These are phyloP conservation scores for Eudorcas thomsonii DNA, from an alignment of 2,113 vertebrate genomes.

Conservation along the genomic window DNA sequence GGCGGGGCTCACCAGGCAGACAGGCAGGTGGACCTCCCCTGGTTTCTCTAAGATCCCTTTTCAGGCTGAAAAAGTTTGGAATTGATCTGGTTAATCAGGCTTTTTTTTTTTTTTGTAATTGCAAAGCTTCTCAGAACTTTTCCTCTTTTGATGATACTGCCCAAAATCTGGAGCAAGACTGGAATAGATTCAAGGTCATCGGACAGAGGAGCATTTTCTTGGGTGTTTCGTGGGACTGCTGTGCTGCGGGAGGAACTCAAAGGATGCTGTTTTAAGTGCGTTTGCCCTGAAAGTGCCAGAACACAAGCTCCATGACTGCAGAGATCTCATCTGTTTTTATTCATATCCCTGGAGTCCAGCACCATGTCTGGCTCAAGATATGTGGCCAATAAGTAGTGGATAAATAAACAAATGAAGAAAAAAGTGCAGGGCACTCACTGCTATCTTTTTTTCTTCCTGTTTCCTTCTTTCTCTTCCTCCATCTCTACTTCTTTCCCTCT, in stretches of 20 bases:
- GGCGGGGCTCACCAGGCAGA: conserved; percentile 65
- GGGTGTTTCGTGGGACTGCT: neutral
- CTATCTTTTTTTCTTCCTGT: neutral
- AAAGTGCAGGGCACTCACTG: neutral
- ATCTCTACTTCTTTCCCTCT: neutral
- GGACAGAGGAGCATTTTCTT: neutral
- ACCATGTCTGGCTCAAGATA: too few relatives aligned
- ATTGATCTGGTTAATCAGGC: neutral
- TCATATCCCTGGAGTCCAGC: neutral
- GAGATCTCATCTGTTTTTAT: neutral
- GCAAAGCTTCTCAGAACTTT: neutral
- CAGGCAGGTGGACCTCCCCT: conserved; percentile 60
- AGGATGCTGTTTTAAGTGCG: neutral
- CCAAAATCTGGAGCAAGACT: neutral
- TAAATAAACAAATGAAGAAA: neutral
- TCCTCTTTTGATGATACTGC: conserved; percentile 4
- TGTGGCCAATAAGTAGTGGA: neutral
- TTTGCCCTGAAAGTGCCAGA: neutral
- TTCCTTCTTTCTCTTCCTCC: neutral
- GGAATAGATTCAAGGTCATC: neutral
- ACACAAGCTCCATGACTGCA: rapidly evolving
- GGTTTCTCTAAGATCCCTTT: neutral
- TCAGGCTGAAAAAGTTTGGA: neutral
- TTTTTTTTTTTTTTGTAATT: neutral
- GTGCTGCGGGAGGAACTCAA: rapidly evolving